Evolutionary conservation across 2,113 vertebrate species (phyloP).

Genomic region (Nothoprocta pentlandii): DNA sequence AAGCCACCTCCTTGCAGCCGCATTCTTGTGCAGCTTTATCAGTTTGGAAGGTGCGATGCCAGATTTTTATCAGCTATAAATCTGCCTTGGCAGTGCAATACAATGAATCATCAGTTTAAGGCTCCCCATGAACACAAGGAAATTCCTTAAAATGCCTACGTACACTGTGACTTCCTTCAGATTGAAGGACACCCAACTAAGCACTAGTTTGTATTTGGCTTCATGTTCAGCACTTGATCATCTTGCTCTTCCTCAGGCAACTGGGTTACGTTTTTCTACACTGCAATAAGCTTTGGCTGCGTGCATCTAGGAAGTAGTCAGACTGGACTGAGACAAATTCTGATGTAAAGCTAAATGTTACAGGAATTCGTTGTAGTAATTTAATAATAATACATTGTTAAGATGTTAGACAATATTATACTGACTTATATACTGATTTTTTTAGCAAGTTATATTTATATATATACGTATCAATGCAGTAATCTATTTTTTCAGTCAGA

Average conservation of each 20-base stretch:
- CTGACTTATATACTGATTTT: not conserved
- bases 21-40: not conserved
- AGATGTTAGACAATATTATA: not conserved
- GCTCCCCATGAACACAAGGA: not conserved
- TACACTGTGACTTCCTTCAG: not conserved
- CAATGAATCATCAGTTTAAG: not conserved
- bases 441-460: not conserved
- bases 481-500: not conserved
- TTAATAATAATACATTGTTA: not conserved
- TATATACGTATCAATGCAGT: not conserved
- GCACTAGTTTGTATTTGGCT: not conserved
- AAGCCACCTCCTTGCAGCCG: not conserved
- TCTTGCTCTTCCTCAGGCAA: not conserved
- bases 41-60: not conserved
- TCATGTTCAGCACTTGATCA: not conserved
- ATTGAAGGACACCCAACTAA: not conserved
- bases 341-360: not conserved
- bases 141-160: not conserved
- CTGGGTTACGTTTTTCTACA: not conserved
- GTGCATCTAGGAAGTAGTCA: not conserved
- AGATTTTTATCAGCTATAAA: not conserved
- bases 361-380: not conserved
- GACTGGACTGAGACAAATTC: not conserved
- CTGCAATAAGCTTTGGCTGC: not conserved
- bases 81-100: not conserved